Conservation (phyloP, 2,888 invertebrate genomes). For the Agrochola lychnidis region DNA sequence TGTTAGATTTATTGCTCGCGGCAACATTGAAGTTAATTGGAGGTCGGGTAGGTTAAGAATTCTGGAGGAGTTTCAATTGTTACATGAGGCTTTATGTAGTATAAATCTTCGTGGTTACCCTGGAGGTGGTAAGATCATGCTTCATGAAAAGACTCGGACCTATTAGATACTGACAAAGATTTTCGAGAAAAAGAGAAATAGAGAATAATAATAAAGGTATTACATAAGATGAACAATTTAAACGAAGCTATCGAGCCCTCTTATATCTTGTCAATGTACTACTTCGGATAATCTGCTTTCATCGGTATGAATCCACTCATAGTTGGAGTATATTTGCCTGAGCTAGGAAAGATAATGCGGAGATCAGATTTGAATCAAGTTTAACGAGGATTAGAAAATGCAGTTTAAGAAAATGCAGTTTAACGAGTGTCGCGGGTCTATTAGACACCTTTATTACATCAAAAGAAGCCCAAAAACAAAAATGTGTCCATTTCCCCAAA, state of each 20-base stretch:
- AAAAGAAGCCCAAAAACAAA: background rate
- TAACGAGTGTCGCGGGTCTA: background rate
- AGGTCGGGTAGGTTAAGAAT: constrained; percentile 29
- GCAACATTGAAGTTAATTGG: constrained; percentile 54
- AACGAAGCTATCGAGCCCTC: constrained; percentile 18
- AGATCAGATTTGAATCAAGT: background rate
- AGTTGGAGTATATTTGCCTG: constrained; percentile 11
- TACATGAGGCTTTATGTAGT: background rate
- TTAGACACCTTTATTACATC: background rate
- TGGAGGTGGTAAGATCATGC: background rate
- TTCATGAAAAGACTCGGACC: background rate
- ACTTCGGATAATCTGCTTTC: background rate
- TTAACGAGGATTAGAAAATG: background rate
- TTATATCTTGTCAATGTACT: constrained; percentile 1
- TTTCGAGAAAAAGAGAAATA: background rate
- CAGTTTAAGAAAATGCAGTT: background rate
- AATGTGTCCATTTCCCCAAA: constrained; percentile 14
- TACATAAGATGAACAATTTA: constrained; percentile 1
- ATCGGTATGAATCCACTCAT: constrained; percentile 5
- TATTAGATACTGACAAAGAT: background rate
- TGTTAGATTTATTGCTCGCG: constrained; percentile 57
- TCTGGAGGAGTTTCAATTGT: constrained; percentile 34
- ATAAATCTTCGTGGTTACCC: background rate
- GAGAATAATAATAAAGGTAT: background rate
- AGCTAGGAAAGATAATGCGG: background rate